Evolutionary conservation across 2,888 invertebrate species (phyloP).

Genomic region (Sarcophaga variegata): DNA sequence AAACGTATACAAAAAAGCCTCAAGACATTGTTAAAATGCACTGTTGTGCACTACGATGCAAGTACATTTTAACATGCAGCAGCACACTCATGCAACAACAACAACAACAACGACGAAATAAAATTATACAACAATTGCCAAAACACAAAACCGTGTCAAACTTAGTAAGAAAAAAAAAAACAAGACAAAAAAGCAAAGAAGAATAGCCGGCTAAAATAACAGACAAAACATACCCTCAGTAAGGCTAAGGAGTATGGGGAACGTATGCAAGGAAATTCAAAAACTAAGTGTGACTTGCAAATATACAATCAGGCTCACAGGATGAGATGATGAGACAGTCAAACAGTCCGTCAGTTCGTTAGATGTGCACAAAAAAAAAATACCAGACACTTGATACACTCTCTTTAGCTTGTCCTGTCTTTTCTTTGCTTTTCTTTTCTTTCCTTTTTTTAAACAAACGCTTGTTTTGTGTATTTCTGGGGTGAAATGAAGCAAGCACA

Average conservation of each 20-base stretch:
- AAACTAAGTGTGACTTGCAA: conserved; percentile 67
- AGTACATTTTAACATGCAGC: conserved; percentile 58
- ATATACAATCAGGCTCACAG: conserved; percentile 64
- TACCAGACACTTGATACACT: background rate
- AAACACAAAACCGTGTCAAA: conserved; percentile 66
- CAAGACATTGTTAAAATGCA: conserved; percentile 46
- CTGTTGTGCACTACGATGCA: conserved; percentile 27
- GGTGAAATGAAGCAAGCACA: conserved; percentile 15
- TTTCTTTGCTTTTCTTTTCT: background rate
- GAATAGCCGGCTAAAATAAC: conserved; percentile 40
- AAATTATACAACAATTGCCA: conserved; percentile 60
- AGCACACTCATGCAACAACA: conserved; percentile 41
- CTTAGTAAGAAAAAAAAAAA: conserved; percentile 18
- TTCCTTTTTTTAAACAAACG: conserved; percentile 15
- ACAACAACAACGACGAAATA: conserved; percentile 38
- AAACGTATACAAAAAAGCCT: conserved; percentile 40
- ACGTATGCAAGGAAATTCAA: background rate
- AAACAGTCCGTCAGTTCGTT: conserved; percentile 1
- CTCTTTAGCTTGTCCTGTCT: background rate
- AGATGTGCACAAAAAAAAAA: background rate
- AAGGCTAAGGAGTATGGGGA: background rate
- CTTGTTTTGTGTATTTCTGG: conserved; percentile 10
- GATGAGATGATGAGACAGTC: conserved; percentile 51
- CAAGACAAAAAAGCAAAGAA: background rate
- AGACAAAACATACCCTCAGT: background rate